Conservation (phyloP, 2,113 vertebrate genomes). For the Ammodytes marinus region DNA sequence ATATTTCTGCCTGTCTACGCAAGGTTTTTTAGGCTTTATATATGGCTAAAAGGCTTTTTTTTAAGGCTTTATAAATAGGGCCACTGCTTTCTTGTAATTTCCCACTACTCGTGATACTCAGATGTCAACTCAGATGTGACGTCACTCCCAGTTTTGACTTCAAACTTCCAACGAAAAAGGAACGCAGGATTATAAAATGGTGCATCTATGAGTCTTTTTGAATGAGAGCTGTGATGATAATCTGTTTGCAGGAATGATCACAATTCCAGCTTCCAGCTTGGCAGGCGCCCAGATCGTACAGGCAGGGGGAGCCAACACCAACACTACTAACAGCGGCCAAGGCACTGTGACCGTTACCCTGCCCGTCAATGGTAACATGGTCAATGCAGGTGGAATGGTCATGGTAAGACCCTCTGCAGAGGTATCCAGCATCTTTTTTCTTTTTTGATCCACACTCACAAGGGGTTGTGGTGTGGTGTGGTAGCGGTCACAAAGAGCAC, state of each 20-base stretch:
- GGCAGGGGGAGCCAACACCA: constrained; percentile 92
- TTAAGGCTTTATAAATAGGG: background rate
- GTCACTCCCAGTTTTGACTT: too few relatives aligned
- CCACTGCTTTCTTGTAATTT: background rate
- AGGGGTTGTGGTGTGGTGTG: constrained; percentile 23
- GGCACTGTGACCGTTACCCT: constrained; percentile 98
- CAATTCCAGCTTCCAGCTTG: constrained; percentile 96
- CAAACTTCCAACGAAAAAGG: too few relatives aligned
- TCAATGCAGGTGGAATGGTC: constrained; percentile 99
- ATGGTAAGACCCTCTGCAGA: constrained; percentile 90
- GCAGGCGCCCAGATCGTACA: constrained; percentile 98
- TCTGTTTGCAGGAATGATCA: constrained; percentile 96
- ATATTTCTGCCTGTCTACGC: too few relatives aligned
- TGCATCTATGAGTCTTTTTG: too few relatives aligned
- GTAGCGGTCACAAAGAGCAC: constrained; percentile 27
- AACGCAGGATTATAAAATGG: too few relatives aligned
- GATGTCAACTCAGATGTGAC: too few relatives aligned
- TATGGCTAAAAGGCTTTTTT: too few relatives aligned
- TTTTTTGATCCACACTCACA: constrained; percentile 33
- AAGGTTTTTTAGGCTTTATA: too few relatives aligned
- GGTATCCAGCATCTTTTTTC: constrained; percentile 71
- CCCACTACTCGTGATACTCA: too few relatives aligned
- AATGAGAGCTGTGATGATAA: constrained; percentile 14
- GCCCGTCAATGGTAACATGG: constrained; percentile 96
- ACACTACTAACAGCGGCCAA: constrained; percentile 96